Evolutionary conservation across 1,140 invertebrate species (phyloP), one percentile per base, ranked within the genome.

Genomic region (Sitobion miscanthi): DNA sequence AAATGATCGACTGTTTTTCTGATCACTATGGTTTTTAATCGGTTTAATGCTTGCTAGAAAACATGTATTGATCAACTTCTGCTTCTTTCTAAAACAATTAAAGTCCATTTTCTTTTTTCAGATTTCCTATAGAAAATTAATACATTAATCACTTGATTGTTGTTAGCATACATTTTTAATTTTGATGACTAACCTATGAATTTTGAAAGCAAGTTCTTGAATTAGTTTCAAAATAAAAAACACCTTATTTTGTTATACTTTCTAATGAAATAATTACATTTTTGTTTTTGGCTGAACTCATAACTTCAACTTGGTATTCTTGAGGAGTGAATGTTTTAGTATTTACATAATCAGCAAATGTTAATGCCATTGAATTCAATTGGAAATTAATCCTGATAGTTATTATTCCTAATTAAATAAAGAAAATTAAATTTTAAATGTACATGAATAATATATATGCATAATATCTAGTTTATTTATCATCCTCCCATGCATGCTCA

Each of bases 201-300:
- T 95, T 94, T 96, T 95, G 94, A 96, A 96, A 4, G 96, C 96
- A 93, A 96, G 95, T 95, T 97, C 97, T 95, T 98, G 98, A 85
- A 99, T 97, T 30, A 99, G 95, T 96, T 99, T 98, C 20, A 98
- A 96, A 17, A 97, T 97, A 94, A 99, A 97, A 95, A 99, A 99
- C 54, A 97, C 97, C 95, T 98, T 98, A 83, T 98, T 35, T 98
- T 35, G 96, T 96, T 89, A 96, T 97, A 94, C 97, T 97, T 86
- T 97, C 97, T 83, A 99, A 96, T 95, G 97, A 98, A 90, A 98
- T 96, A 94, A 99, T 98, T 30, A 97, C 97, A 95, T 99, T 98
- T 92, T 96, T 96, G 94, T 97, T 96, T 94, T 96, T 96, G 0
- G 98, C 97, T 52, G 97, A 96, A 94, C 98, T 97, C 93, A 99